Percentiles rank a stretch among this genome's conserved stretches.
phyloP scores from a whole-genome alignment of 2,888 invertebrate species.

The Dicyrtoma fusca region DNA sequence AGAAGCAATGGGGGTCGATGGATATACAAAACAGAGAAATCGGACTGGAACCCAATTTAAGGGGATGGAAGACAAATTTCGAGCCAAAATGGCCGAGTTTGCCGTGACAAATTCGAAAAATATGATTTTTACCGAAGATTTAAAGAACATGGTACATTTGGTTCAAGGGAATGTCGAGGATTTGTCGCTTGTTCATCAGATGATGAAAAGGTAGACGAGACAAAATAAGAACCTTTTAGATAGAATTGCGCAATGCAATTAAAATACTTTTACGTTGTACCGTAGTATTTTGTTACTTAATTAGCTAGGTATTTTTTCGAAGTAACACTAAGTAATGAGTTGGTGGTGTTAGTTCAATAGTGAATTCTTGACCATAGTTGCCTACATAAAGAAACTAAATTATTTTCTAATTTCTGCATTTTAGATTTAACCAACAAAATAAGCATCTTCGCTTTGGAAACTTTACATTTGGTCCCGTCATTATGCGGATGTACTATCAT shows the following conservation, averaged over 20 bases:
- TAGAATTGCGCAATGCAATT: background rate
- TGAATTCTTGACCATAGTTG: too few species aligned
- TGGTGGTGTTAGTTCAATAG: too few species aligned
- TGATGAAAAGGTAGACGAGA: constrained; percentile 77
- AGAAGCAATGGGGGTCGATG: constrained; percentile 67
- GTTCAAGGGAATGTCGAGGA: constrained; percentile 67
- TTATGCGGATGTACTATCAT: constrained; percentile 76
- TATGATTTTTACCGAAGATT: constrained; percentile 81
- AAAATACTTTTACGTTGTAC: background rate
- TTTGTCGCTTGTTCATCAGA: constrained; percentile 67
- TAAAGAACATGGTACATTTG: constrained; percentile 78
- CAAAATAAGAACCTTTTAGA: background rate
- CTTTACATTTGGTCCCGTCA: constrained; percentile 79
- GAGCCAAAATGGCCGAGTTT: constrained; percentile 71
- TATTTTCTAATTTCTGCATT: too few species aligned
- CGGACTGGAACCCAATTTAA: constrained; percentile 67
- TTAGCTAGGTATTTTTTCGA: background rate
- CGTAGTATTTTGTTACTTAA: background rate
- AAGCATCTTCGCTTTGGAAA: constrained; percentile 75
- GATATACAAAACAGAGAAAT: constrained; percentile 65
- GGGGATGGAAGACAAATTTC: constrained; percentile 69
- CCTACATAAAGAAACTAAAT: too few species aligned
- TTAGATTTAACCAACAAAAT: constrained; percentile 72
- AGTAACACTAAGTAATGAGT: too few species aligned
- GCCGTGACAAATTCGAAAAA: constrained; percentile 63